Percentiles rank a stretch among this genome's conserved stretches.
Evolutionary conservation across 53 echinoderm and acorn worm species (phyloP).

Genomic region (Arbacia lixula): DNA sequence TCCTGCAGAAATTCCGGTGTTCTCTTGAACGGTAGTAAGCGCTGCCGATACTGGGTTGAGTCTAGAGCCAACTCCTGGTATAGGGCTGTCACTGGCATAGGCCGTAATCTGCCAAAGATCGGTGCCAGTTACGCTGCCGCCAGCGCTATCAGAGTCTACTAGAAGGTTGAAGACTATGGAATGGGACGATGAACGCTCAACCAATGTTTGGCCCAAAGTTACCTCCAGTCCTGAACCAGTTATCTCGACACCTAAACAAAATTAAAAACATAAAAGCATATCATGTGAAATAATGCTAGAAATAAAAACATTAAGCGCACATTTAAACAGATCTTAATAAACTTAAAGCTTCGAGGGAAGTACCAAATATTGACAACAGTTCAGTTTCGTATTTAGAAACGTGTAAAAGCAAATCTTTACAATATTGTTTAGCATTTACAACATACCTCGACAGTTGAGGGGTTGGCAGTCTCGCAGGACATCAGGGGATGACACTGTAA

Average conservation of each 20-base stretch:
- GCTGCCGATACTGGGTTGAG: not conserved
- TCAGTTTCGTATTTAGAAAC: too few species aligned
- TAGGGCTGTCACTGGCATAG: constrained; percentile 53
- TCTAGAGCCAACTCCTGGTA: constrained; percentile 37
- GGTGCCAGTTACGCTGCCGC: constrained; percentile 62
- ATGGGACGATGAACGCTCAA: constrained; percentile 52
- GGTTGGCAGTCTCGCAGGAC: constrained; percentile 50
- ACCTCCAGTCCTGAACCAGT: constrained; percentile 49
- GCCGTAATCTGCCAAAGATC: constrained; percentile 64
- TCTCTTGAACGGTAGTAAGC: not conserved
- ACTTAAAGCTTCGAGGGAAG: too few species aligned
- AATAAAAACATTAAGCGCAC: too few species aligned
- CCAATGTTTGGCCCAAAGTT: constrained; percentile 40
- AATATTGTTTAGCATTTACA: not conserved
- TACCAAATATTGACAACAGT: too few species aligned
- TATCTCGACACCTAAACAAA: constrained; percentile 24
- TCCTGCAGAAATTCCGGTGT: constrained; percentile 20
- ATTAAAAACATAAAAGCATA: too few species aligned
- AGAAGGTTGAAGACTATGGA: constrained; percentile 47
- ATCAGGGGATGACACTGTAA: constrained; percentile 25
- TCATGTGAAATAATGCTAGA: too few species aligned
- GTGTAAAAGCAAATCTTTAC: too few species aligned
- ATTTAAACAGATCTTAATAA: too few species aligned
- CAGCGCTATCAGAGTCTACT: constrained; percentile 29
- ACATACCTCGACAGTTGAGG: constrained; percentile 59